Base-by-base conservation (phyloP, 2,797 vertebrate genomes). In the Trachurus trachurus region DNA sequence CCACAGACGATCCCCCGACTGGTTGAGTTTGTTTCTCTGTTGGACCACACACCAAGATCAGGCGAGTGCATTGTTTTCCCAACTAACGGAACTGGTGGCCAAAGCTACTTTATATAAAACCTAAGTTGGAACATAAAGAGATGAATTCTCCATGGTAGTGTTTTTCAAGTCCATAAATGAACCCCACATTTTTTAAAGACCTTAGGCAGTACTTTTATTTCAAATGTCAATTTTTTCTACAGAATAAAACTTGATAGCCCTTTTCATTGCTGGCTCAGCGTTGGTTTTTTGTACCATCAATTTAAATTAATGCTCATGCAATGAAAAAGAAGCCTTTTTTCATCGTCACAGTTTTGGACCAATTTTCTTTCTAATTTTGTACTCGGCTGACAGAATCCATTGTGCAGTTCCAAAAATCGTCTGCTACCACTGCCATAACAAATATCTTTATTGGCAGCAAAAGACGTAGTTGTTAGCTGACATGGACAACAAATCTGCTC, bases 401-500 rank as follows among this genome's bases (percentile, higher is more conserved):
- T 50, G 31, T 54, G 50, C 60, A 45, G 13, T 50, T 57, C 21
- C 39, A 69, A 57, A 69, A 52, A 57, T 29, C 19, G 7, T 21
- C 21, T 63, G 29, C 47, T 66, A 19, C 15, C n/a, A 34, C 9
- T 54, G 26, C 11, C 57, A 61, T 22, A 45, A 76, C 74, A 73
- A 75, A 76, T 42, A 19, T 34, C n/a, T 65, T 58, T 67, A 44
- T 19, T 62, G 52, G 67, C 54, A 31, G 31, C 31, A 52, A 45
- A 47, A 66, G 26, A 66, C 66, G 9, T 31, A 59, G 5, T 17
- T 63, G 7, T 40, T 0, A 11, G 44, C 29, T 19, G 31, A 71
- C 62, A 49, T 31, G 34, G 6, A 52, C 15, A 42, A 42, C 1
- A 37, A 60, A 34, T 64, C 17, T 72, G 17, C 21, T 56, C 6